phyloP scores from a whole-genome alignment of 92 coral and sea anemone genomes.

The Epizoanthus illoricatus region DNA sequence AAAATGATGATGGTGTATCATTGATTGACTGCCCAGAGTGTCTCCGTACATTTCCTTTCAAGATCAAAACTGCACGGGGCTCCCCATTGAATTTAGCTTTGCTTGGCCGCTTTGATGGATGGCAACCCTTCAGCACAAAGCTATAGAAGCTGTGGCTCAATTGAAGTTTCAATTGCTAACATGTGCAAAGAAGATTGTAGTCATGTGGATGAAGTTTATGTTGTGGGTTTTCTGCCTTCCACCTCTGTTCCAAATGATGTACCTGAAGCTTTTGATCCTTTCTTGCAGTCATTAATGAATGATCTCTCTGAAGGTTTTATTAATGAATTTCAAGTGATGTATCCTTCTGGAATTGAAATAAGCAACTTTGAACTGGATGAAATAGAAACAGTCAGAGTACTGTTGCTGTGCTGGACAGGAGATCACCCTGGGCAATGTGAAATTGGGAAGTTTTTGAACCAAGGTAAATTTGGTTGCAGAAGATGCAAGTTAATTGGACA shows the following conservation, averaged over 20 bases:
- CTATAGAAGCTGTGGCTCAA: constrained; percentile 59
- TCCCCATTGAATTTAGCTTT: constrained; percentile 50
- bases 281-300: constrained; percentile 58
- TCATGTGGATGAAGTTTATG: constrained; percentile 62
- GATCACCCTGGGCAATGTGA: constrained; percentile 81
- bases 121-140: constrained; percentile 39
- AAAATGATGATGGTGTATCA: constrained; percentile 17
- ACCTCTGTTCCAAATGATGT: constrained; percentile 49
- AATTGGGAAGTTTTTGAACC: constrained; percentile 63
- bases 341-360: constrained; percentile 31
- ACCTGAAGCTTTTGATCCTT: constrained; percentile 58
- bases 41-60: constrained; percentile 10
- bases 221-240: constrained; percentile 58
- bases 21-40: constrained; percentile 38
- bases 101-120: constrained; percentile 69
- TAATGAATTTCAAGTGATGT: constrained; percentile 57
- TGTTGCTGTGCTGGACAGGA: constrained; percentile 64
- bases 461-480: constrained; percentile 70
- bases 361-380: constrained; percentile 6
- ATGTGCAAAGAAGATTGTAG: constrained; percentile 53
- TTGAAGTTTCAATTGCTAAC: constrained; percentile 59
- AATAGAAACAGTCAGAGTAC: constrained; percentile 49
- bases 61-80: constrained; percentile 16
- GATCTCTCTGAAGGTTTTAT: constrained; percentile 60
- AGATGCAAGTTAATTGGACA: constrained; percentile 62